These are phyloP conservation scores for Bombus haemorrhoidalis DNA, from an alignment of 1,140 invertebrate genomes.

Conservation along the genomic window DNA sequence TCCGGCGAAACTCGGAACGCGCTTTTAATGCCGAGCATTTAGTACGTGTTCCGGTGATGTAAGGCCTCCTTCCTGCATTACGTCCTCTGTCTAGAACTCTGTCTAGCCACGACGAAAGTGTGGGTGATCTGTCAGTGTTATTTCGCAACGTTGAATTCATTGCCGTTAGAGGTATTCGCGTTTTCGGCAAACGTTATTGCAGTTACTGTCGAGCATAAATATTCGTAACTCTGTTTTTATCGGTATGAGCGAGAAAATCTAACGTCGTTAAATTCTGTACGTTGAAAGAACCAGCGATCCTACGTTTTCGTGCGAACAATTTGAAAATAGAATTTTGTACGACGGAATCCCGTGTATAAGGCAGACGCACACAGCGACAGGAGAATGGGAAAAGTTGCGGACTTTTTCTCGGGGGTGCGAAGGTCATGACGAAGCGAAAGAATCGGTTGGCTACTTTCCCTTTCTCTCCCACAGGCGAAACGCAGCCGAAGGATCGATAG, in stretches of 20 bases:
- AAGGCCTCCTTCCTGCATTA: background rate
- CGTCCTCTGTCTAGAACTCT: background rate
- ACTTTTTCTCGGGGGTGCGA: slow-evolving; percentile 40
- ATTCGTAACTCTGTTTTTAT: background rate
- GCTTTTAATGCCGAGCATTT: background rate
- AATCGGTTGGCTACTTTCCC: slow-evolving; percentile 73
- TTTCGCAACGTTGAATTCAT: background rate
- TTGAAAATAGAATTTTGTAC: background rate
- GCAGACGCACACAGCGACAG: background rate
- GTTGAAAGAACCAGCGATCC: fast-evolving
- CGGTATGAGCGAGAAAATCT: background rate
- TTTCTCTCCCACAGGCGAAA: slow-evolving; percentile 74
- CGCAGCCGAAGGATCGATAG: slow-evolving; percentile 75
- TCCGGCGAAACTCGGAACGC: too few species aligned
- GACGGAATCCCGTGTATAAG: too few species aligned
- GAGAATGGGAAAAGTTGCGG: slow-evolving; percentile 35
- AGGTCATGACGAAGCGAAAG: slow-evolving; percentile 58
- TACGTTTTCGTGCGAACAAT: background rate
- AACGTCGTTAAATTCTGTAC: background rate
- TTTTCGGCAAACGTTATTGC: background rate
- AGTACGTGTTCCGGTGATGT: background rate
- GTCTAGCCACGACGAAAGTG: background rate
- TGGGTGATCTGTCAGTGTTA: background rate
- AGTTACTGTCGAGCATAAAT: too few species aligned
- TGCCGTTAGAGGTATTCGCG: background rate